Conservation (phyloP, 2,797 vertebrate species). For the Triplophysa yarkandensis region DNA sequence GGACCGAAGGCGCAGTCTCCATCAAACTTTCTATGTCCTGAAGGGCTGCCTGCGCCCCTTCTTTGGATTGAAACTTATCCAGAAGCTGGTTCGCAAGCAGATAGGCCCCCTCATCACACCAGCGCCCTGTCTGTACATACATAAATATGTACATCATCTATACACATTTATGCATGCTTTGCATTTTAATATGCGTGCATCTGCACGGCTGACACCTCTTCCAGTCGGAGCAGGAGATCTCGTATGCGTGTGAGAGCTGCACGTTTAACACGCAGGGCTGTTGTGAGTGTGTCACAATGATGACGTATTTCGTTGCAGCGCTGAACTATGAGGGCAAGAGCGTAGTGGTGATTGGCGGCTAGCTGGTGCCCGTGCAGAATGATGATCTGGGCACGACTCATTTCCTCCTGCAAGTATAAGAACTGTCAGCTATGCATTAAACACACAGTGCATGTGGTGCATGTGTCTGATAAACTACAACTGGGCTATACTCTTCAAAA, state of each 20-base stretch:
- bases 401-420: slow-evolving; percentile 79
- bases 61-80: slow-evolving; percentile 89
- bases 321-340: slow-evolving; percentile 91
- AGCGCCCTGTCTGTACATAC: slow-evolving; percentile 79
- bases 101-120: slow-evolving; percentile 92
- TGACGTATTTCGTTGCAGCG: slow-evolving; percentile 93
- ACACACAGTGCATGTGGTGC: neutral
- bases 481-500: neutral
- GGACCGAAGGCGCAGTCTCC: slow-evolving; percentile 78
- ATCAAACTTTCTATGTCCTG: slow-evolving; percentile 84
- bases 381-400: slow-evolving; percentile 82
- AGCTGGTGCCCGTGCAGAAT: slow-evolving; percentile 92
- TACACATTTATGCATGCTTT: slow-evolving; percentile 10
- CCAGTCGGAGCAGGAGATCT: slow-evolving; percentile 84
- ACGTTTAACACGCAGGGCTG: slow-evolving; percentile 80
- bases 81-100: slow-evolving; percentile 91
- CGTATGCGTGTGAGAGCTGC: slow-evolving; percentile 76
- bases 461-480: neutral
- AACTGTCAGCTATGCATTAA: neutral
- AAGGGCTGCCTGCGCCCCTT: slow-evolving; percentile 87
- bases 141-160: slow-evolving; percentile 34
- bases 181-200: neutral
- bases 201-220: slow-evolving; percentile 76
- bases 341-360: slow-evolving; percentile 91
- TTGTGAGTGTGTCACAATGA: slow-evolving; percentile 82